These are phyloP conservation scores for Todiramphus chloris DNA, from an alignment of 2,113 vertebrate species.

Conservation along the genomic window DNA sequence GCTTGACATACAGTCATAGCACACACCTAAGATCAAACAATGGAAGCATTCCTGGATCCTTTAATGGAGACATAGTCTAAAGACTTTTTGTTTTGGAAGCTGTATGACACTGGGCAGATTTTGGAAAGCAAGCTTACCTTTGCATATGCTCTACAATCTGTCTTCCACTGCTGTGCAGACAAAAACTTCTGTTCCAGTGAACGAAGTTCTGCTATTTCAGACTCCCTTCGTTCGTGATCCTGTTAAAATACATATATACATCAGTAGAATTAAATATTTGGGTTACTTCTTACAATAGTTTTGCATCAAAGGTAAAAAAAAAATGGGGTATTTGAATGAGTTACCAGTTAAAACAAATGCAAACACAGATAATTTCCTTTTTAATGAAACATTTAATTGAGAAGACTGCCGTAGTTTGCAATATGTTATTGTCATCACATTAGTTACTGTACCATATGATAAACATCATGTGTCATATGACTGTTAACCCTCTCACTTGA, in stretches of 20 bases:
- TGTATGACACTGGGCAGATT: not conserved
- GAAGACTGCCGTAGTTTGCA: not conserved
- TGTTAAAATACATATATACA: not conserved
- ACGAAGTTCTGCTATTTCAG: constrained; percentile 82
- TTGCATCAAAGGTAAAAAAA: not conserved
- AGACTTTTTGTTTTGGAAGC: not conserved
- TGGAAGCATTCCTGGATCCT: not conserved
- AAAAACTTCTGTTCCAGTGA: constrained; percentile 77
- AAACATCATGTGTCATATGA: not conserved
- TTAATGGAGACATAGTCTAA: not conserved
- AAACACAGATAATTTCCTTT: not conserved
- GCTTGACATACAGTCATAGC: not conserved
- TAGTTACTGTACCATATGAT: not conserved
- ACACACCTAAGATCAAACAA: not conserved
- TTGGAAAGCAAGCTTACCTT: constrained; percentile 69
- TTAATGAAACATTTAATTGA: not conserved
- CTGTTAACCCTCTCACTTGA: not conserved
- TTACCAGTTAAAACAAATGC: not conserved
- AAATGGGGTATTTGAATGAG: not conserved
- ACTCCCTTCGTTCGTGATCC: constrained; percentile 76
- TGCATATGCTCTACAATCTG: constrained; percentile 52
- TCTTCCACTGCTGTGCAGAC: constrained; percentile 74
- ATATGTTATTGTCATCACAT: not conserved
- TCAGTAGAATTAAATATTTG: not conserved
- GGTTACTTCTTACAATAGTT: not conserved